Evolutionary conservation across 2,113 vertebrate species (phyloP), one percentile per base, ranked within the genome.

Genomic region (Elaphurus davidianus): DNA sequence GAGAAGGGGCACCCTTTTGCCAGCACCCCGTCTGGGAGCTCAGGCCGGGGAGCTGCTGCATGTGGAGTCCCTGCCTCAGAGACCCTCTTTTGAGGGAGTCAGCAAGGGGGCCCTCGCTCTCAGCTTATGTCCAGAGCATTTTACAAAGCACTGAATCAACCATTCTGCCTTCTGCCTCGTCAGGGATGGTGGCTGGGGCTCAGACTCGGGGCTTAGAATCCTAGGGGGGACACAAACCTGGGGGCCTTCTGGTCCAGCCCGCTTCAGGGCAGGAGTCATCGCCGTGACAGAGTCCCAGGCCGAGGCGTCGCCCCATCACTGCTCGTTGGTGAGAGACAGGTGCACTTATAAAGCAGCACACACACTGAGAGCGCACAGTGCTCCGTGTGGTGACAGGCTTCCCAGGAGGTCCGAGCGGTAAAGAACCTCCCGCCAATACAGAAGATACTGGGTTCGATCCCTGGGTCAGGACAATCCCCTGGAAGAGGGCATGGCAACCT

Each of bases 341-440:
- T 3, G 27, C 8, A 2, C 28, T 30, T 25, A n/a, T 28, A 62
- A 52, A 74, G 86, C 16, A 23, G 45, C 28, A 14, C 4, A 6
- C 3, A 3, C 7, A 0, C 4, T 1, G 30, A 13, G 83, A 19
- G 27, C 5, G 2, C 43, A 13, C 8, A 0, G 16, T 2, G 5
- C 14, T 33, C 5, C 0, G 1, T 30, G 47, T 15, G 15, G 15
- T 14, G 5, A 13, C 1, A 0, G 33, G 36, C 71, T 43, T 43
- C 23, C 12, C 40, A 76, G 3, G 40, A 7, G 40, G 71, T 2
- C 3, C 0, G 1, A 14, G 40, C 7, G 12, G 71, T 27, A 0
- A 13, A 27, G 40, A 43, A 43, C 40, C 23, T 43, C 71, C 71
- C 27, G 23, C 23, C 23, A 27, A 2, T 27, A 76, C 71, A 76